Evolutionary conservation across 2,113 vertebrate genomes (phyloP).

Genomic region (Labeo rohita): DNA sequence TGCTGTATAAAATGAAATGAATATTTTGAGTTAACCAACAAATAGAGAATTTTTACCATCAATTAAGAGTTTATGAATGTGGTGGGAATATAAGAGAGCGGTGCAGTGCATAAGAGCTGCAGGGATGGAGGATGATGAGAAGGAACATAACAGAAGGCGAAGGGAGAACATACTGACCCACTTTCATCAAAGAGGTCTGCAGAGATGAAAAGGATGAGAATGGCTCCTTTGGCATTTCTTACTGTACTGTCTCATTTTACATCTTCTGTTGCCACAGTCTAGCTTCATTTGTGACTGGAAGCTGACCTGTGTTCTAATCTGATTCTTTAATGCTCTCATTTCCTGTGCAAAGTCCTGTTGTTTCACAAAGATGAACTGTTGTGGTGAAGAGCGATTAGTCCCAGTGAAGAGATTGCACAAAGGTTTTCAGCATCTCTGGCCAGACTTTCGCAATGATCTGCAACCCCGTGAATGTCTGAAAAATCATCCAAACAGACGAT

Average conservation of each 20-base stretch:
- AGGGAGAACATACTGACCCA: constrained; percentile 48
- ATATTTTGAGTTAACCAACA: not conserved
- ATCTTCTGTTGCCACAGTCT: not conserved
- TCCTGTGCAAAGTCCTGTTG: constrained; percentile 18
- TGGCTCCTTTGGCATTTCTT: constrained; percentile 20
- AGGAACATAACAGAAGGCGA: constrained; percentile 15
- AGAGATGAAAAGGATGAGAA: constrained; percentile 8
- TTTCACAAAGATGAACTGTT: not conserved
- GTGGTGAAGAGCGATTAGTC: not conserved
- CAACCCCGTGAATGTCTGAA: not conserved
- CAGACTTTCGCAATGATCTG: not conserved
- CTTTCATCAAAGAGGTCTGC: constrained; percentile 24
- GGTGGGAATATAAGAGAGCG: not conserved
- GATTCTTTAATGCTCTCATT: not conserved
- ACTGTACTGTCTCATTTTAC: not conserved
- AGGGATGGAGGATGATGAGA: not conserved
- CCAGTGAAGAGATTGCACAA: not conserved
- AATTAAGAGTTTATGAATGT: not conserved
- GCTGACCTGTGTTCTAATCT: constrained; percentile 9
- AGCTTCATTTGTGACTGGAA: not conserved
- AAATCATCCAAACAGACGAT: not conserved
- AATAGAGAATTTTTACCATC: not conserved
- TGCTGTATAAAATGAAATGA: not conserved
- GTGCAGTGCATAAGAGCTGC: not conserved
- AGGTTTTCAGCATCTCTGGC: not conserved